These are phyloP conservation scores for Tringa solitaria DNA, from an alignment of 2,113 vertebrate genomes.

Conservation along the genomic window DNA sequence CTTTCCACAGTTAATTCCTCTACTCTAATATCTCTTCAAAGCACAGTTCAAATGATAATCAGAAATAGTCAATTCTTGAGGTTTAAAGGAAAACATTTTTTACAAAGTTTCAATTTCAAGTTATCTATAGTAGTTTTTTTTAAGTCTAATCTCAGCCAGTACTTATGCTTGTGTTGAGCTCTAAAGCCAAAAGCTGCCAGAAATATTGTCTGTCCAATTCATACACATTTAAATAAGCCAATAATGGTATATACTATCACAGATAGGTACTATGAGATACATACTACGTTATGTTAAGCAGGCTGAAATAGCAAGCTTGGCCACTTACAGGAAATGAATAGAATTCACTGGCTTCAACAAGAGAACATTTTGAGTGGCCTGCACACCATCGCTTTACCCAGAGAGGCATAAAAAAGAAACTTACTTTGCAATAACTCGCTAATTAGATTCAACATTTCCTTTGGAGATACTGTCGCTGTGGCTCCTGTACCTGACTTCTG, in stretches of 20 bases:
- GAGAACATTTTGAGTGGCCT: neutral
- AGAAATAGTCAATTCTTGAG: neutral
- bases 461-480: slow-evolving; percentile 83
- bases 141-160: neutral
- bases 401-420: slow-evolving; percentile 24
- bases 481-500: slow-evolving; percentile 93
- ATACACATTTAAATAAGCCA: neutral
- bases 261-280: neutral
- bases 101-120: neutral
- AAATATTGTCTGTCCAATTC: neutral
- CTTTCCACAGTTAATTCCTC: neutral
- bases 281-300: neutral
- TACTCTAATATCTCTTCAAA: neutral
- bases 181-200: neutral
- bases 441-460: slow-evolving; percentile 94
- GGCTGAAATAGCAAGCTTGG: neutral
- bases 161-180: neutral
- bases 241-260: neutral
- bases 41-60: neutral
- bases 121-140: neutral
- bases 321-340: neutral
- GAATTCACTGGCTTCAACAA: neutral
- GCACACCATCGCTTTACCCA: neutral
- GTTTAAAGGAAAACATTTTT: neutral
- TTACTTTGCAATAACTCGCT: slow-evolving; percentile 94